phyloP scores from a whole-genome alignment of 1,140 invertebrate genomes.

The Ceratoteleas bidentatus region DNA sequence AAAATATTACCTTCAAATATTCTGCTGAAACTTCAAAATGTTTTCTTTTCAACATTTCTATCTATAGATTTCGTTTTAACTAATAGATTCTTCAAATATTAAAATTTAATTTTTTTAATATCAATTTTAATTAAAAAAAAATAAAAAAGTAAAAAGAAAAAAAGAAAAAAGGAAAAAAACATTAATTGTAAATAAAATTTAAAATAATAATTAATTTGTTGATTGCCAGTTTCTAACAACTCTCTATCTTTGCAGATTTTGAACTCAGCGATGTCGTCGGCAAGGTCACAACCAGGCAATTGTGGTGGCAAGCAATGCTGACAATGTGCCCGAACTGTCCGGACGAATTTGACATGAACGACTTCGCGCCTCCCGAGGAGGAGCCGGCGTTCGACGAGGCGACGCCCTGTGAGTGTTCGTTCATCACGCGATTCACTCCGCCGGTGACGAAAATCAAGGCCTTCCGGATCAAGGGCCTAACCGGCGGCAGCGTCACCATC shows the following conservation, averaged over 20 bases:
- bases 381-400: conserved; percentile 17
- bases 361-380: conserved; percentile 44
- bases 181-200: no score
- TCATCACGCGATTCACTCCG: conserved; percentile 18
- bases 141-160: no score
- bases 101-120: no score
- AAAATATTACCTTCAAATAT: no score
- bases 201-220: no score
- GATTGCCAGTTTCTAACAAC: no score
- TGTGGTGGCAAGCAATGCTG: conserved; percentile 67
- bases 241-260: neutral
- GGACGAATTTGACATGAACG: conserved; percentile 80
- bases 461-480: conserved; percentile 69
- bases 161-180: no score
- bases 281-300: neutral
- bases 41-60: no score
- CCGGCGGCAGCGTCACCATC: conserved; percentile 72
- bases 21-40: no score
- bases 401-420: conserved; percentile 65
- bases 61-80: no score
- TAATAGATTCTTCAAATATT: no score
- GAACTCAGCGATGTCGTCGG: conserved; percentile 20
- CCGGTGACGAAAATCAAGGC: conserved; percentile 38
- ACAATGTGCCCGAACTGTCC: conserved; percentile 85
- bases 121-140: no score